A percentile compares a stretch with the other conserved stretches of the same genome.
These are phyloP conservation scores for Pollenia griseotomentosa DNA, from an alignment of 2,888 invertebrate species.

Conservation along the genomic window DNA sequence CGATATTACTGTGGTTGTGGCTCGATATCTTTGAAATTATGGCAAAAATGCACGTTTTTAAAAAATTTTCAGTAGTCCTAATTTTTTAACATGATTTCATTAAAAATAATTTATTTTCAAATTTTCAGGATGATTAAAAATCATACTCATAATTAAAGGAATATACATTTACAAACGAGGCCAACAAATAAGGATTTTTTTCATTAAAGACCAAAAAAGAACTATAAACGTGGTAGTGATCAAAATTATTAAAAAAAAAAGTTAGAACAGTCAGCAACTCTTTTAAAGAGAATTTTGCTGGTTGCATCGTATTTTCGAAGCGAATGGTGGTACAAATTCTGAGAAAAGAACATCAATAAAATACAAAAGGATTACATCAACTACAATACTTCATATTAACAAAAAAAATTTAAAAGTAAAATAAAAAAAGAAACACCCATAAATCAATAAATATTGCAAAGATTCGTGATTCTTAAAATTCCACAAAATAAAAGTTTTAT, in stretches of 20 bases:
- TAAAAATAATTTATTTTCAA: background rate
- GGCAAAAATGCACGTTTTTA: background rate
- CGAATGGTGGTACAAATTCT: constrained; percentile 13
- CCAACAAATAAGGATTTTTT: constrained; percentile 61
- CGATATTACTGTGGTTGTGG: no score
- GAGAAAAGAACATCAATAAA: constrained; percentile 20
- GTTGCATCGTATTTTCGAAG: constrained; percentile 31
- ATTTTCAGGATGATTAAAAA: constrained; percentile 64
- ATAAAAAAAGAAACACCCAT: constrained; percentile 60
- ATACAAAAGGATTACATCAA: constrained; percentile 51
- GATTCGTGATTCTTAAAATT: constrained; percentile 64
- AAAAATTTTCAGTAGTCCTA: constrained; percentile 15
- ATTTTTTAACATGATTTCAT: constrained; percentile 12
- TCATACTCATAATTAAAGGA: constrained; percentile 56
- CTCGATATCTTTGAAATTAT: no score
- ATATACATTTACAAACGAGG: constrained; percentile 52
- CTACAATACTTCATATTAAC: constrained; percentile 9
- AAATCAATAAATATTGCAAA: constrained; percentile 67
- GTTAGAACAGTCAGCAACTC: constrained; percentile 45
- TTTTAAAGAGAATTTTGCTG: constrained; percentile 37
- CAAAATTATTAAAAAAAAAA: constrained; percentile 15
- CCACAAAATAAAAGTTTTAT: constrained; percentile 18
- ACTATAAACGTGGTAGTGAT: constrained; percentile 24
- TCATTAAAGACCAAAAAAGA: constrained; percentile 47
- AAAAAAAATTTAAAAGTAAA: constrained; percentile 38